A percentile compares a stretch with the other conserved stretches of the same genome.
Conservation (phyloP, 1,140 invertebrate species). For the Acyrthosiphon pisum region DNA sequence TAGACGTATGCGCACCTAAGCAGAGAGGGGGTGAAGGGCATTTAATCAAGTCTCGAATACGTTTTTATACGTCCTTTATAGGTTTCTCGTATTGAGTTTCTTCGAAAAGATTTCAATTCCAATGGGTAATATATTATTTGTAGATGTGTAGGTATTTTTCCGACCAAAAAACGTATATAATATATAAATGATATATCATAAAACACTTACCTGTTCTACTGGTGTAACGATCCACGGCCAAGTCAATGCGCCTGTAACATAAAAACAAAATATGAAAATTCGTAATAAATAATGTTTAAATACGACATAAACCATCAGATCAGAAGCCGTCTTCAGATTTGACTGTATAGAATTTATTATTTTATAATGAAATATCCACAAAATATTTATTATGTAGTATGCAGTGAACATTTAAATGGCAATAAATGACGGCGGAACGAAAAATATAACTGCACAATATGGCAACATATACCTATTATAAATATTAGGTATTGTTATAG, state of each 20-base stretch:
- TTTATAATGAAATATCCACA: neutral
- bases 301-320: neutral
- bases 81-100: constrained; percentile 31
- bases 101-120: constrained; percentile 48
- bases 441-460: neutral
- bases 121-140: constrained; percentile 29
- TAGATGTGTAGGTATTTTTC: neutral
- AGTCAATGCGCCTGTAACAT: constrained; percentile 17
- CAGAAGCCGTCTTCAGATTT: neutral
- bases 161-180: neutral
- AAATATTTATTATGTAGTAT: neutral
- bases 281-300: constrained; percentile 10
- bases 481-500: neutral
- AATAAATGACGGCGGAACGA: neutral
- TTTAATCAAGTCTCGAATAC: constrained; percentile 48
- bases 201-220: constrained; percentile 39
- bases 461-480: neutral
- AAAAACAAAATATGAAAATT: constrained; percentile 3
- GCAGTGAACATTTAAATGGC: neutral
- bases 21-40: neutral
- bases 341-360: neutral
- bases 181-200: constrained; percentile 7
- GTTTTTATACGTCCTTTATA: constrained; percentile 34
- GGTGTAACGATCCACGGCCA: neutral
- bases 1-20: constrained; percentile 15